Evolutionary conservation across 1,140 invertebrate species (phyloP), one percentile per base, ranked within the genome.

Genomic region (Heliconius nattereri): DNA sequence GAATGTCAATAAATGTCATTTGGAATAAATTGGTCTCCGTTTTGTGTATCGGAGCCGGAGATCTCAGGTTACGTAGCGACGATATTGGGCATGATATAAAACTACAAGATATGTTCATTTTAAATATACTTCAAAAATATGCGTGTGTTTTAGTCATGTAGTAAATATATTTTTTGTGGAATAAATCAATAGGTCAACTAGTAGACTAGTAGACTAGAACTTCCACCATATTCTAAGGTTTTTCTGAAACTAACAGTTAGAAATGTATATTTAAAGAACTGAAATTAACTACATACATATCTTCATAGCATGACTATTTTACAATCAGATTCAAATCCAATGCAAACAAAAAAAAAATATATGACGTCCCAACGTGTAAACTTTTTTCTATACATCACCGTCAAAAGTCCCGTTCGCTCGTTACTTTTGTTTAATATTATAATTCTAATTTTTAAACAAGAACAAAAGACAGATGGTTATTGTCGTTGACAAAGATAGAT

Each of bases 401-500:
- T 66, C 76, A 80, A 73, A 78, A 82, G 77, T 79, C 73, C 75
- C 81, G 81, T 87, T 87, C 73, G 52, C 73, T 83, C 37, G 78
- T 78, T 73, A 40, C 78, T 71, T 66, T 79, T 81, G 76, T 81
- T 78, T 71, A 89, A 89, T 87, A 90, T 89, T 88, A 81, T 86
- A 78, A 93, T 92, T 92, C 87, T 90, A 93, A 94, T 91, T 92
- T 91, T 86, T 92, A 86, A 91, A 82, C 90, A 92, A 91, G 91
- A 91, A 92, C 91, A 92, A 93, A 84, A 81, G 83, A 83, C 88
- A 91, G 89, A 90, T 89, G 88, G 81, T 76, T 85, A 13, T 75
- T 73, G 81, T 82, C 82, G 83, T 83, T 89, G 91, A 94, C 92
- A 92, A 88, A 88, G 91, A 93, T 88, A 84, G 86, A 93, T 92